Conservation (phyloP, 2,797 vertebrate genomes). For the Remorina albescens region DNA sequence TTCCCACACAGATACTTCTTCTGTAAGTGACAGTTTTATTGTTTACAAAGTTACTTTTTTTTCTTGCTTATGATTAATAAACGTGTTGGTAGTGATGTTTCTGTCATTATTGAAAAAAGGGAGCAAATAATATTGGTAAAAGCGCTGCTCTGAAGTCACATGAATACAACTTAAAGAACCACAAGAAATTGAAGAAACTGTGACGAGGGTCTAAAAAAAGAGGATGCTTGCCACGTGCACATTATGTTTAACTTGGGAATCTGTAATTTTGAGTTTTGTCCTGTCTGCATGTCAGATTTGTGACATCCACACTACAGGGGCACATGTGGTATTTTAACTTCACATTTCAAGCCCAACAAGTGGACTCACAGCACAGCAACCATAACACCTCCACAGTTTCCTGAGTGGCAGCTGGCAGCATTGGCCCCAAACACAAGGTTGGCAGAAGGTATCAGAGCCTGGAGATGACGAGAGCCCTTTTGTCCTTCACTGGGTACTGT, state of each 20-base stretch:
- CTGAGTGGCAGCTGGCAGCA: slow-evolving; percentile 17
- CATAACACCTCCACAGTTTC: neutral
- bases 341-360: slow-evolving; percentile 5
- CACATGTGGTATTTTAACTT: slow-evolving; percentile 7
- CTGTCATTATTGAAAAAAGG: slow-evolving; percentile 43
- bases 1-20: slow-evolving; percentile 38
- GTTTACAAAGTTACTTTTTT: slow-evolving; percentile 55
- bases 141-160: slow-evolving; percentile 13
- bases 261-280: slow-evolving; percentile 59
- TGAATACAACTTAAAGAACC: slow-evolving; percentile 4
- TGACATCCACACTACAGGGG: slow-evolving; percentile 33
- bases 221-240: slow-evolving; percentile 15
- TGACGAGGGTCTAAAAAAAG: slow-evolving; percentile 26
- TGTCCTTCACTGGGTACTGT: slow-evolving; percentile 67
- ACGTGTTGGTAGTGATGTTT: slow-evolving; percentile 36
- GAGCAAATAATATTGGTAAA: neutral
- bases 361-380: neutral
- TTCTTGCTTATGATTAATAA: slow-evolving; percentile 68
- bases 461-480: slow-evolving; percentile 46
- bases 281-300: slow-evolving; percentile 35
- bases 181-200: slow-evolving; percentile 30
- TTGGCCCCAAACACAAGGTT: slow-evolving; percentile 31
- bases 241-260: slow-evolving; percentile 44
- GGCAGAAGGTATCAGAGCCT: slow-evolving; percentile 45
- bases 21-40: slow-evolving; percentile 49